Conservation (phyloP, 2,888 invertebrate species). For the Stenodera caucasica region DNA sequence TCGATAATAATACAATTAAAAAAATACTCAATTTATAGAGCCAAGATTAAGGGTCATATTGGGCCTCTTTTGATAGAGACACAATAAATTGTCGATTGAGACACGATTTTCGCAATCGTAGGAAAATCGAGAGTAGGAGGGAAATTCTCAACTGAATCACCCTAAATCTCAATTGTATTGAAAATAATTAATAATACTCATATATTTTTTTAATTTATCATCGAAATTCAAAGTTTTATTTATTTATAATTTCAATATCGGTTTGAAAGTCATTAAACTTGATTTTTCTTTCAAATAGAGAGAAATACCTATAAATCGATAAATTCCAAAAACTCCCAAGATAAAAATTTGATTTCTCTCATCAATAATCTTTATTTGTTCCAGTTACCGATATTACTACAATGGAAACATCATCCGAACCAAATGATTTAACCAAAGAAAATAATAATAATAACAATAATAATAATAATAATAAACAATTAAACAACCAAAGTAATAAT, state of each 20-base stretch:
- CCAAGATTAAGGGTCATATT: no score
- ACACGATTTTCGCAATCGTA: no score
- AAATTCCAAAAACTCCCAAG: neutral
- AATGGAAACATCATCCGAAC: conserved; percentile 48
- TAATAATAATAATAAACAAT: neutral
- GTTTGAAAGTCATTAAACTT: neutral
- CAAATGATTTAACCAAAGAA: conserved; percentile 38
- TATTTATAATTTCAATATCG: neutral
- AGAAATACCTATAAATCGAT: no score
- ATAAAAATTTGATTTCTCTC: neutral
- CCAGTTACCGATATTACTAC: conserved; percentile 45
- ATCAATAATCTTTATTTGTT: conserved; percentile 31
- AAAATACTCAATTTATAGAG: no score
- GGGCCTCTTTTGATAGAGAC: no score
- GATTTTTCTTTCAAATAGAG: neutral
- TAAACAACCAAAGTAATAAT: conserved; percentile 20
- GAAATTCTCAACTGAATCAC: no score
- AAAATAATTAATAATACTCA: no score
- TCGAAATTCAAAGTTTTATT: neutral
- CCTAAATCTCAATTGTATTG: no score
- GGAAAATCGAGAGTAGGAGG: no score
- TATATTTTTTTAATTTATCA: no score
- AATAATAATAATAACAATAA: conserved; percentile 30
- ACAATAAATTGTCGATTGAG: no score
- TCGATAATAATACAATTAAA: no score